Conservation (phyloP, 2,113 vertebrate genomes). For the Oncorhynchus kisutch region DNA sequence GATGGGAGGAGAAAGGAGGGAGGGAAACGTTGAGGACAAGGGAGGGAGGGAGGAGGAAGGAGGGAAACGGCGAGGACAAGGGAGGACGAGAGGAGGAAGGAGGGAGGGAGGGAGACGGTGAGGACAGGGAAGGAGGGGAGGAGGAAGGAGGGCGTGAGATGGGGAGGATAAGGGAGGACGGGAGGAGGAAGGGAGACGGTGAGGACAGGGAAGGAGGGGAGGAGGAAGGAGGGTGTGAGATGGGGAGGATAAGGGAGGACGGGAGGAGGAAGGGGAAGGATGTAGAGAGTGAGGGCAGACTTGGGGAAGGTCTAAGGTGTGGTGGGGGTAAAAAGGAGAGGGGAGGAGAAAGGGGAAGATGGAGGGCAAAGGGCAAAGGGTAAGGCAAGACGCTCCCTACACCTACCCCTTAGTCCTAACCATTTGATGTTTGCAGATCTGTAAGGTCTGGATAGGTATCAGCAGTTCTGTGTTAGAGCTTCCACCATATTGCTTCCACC, state of each 20-base stretch:
- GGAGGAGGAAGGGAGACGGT: slow-evolving; percentile 76
- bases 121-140: slow-evolving; percentile 33
- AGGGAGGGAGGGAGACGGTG: slow-evolving; percentile 75
- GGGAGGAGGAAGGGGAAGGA: slow-evolving; percentile 22
- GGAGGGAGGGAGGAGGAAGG: too few relatives aligned
- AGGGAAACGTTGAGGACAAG: too few relatives aligned
- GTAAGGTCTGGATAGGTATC: too few relatives aligned
- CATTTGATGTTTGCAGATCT: too few relatives aligned
- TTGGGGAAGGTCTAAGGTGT: slow-evolving; percentile 29
- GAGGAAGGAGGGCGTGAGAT: neutral
- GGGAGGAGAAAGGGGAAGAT: slow-evolving; percentile 41
- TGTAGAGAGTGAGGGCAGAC: slow-evolving; percentile 5
- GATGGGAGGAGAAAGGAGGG: too few relatives aligned
- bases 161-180: neutral
- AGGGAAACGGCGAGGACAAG: too few relatives aligned
- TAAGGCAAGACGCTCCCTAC: neutral
- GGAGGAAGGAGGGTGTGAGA: neutral
- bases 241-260: too few relatives aligned
- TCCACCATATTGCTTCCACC: too few relatives aligned
- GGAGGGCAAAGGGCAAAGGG: slow-evolving; percentile 4
- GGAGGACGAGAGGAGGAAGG: too few relatives aligned
- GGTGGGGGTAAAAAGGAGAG: slow-evolving; percentile 13
- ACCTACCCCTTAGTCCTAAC: neutral
- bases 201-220: slow-evolving; percentile 39
- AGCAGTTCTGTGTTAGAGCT: too few relatives aligned